Base-by-base conservation (phyloP, 2,113 vertebrate genomes). In the Paedocypris sp. region DNA sequence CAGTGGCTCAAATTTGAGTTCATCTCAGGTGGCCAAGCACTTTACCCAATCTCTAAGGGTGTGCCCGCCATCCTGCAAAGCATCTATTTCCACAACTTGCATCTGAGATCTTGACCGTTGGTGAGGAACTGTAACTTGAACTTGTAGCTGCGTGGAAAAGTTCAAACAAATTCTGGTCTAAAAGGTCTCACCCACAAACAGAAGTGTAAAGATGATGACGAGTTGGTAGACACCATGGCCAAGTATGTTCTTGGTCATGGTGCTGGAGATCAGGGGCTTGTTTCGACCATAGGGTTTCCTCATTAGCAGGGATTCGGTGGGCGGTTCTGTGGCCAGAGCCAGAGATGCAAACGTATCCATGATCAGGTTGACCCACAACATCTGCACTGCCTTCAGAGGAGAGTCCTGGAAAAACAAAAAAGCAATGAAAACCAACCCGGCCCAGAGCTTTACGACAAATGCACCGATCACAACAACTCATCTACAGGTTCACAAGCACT, bases 201-300 rank as follows among this genome's bases (percentile, higher is more conserved):
- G 91, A 35, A 98, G 83, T 0, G 90, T 91, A 72, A 98, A 98
- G 79, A 98, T 98, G 74, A 94, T 85, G 49, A 85, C 70, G 45
- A 98, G 94, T 83, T 98, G 94, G 76, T 92, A 98, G 59, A 94
- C 82, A 0, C 85, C 93, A 0, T 98, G 94, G 69, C 94, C 94
- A 62, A 96, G 76, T 66, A 98, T 97, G 82, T 96, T 98, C 82
- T 98, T 98, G 74, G 92, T 94, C 94, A 98, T 98, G 70, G 94
- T 98, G 65, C 90, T 87, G 8, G 94, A 98, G 76, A 98, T 98
- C 28, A 98, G 90, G 0, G 94, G 88, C 68, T 98, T 98, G 81
- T 98, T 94, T 65, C 94, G 87, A 62, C 94, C 94, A 0, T 98
- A 98, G 0, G 94, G 92, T 79, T 84, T 94, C 63, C 94, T 80